Evolutionary conservation across 2,888 invertebrate species (phyloP).

Genomic region (Chouioia cunea): DNA sequence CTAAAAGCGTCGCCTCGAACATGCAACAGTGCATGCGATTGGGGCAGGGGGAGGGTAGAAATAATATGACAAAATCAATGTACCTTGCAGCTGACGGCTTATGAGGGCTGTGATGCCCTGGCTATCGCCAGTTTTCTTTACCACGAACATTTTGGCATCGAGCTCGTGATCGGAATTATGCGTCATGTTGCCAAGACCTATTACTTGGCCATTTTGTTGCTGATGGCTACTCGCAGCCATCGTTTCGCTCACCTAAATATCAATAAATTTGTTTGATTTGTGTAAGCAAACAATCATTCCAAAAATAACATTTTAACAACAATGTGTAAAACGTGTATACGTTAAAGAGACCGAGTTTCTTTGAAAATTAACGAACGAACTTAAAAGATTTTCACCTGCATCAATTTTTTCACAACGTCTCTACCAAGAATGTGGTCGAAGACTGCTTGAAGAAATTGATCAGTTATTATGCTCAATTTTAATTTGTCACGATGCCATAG

Average conservation of each 20-base stretch:
- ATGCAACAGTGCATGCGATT: conserved; percentile 34
- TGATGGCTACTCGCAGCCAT: conserved; percentile 81
- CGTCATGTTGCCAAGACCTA: conserved; percentile 59
- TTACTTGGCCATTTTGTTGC: conserved; percentile 76
- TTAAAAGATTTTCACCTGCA: conserved; percentile 75
- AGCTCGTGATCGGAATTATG: conserved; percentile 70
- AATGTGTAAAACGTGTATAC: no score
- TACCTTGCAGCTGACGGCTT: conserved; percentile 84
- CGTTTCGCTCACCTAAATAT: conserved; percentile 80
- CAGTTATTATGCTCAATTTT: conserved; percentile 85
- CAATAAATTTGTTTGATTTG: conserved; percentile 22
- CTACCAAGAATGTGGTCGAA: conserved; percentile 88
- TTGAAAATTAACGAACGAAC: no score
- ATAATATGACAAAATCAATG: conserved; percentile 11
- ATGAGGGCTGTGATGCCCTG: conserved; percentile 84
- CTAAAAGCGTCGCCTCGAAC: conserved; percentile 12
- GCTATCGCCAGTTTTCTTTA: conserved; percentile 81
- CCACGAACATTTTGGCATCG: conserved; percentile 81
- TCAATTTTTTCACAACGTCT: conserved; percentile 88
- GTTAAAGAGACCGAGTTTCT: no score
- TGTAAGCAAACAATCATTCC: not conserved
- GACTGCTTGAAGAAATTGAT: conserved; percentile 85
- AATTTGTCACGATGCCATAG: conserved; percentile 90
- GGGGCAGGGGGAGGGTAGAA: not conserved
- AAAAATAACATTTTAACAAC: no score